These are phyloP conservation scores for Frankliniella fusca DNA, from an alignment of 2,888 invertebrate species.

Conservation along the genomic window DNA sequence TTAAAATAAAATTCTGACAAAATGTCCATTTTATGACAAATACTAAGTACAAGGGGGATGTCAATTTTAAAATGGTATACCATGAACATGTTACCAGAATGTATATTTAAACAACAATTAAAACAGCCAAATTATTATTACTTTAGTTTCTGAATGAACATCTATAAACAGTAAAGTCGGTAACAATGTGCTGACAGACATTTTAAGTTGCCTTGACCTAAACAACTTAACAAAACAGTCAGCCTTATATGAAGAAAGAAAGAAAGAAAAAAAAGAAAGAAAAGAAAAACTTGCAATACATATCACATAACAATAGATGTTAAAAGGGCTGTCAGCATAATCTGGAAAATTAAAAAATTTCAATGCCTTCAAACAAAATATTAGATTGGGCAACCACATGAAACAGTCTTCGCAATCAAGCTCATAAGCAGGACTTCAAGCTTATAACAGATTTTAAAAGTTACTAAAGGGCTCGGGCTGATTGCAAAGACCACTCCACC, in stretches of 20 bases:
- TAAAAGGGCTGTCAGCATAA: neutral
- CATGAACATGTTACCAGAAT: neutral
- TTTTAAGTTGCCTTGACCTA: neutral
- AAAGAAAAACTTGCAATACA: neutral
- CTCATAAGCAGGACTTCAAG: too few relatives aligned
- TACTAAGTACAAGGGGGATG: neutral
- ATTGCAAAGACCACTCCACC: too few relatives aligned
- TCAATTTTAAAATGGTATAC: neutral
- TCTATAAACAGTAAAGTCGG: neutral
- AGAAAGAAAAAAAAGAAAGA: too few relatives aligned
- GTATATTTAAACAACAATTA: neutral
- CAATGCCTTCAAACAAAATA: neutral
- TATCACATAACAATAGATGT: conserved; percentile 4
- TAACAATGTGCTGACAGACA: neutral
- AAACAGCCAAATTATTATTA: neutral
- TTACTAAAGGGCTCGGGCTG: too few relatives aligned
- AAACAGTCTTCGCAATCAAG: too few relatives aligned
- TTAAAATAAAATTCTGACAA: too few relatives aligned
- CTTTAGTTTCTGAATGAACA: neutral
- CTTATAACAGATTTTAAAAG: too few relatives aligned
- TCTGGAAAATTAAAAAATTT: neutral
- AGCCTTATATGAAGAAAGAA: conserved; percentile 23
- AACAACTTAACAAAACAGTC: conserved; percentile 14
- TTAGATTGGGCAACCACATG: too few relatives aligned
- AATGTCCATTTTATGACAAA: neutral